phyloP scores from a whole-genome alignment of 2,888 invertebrate species.

The Heliconius erato region DNA sequence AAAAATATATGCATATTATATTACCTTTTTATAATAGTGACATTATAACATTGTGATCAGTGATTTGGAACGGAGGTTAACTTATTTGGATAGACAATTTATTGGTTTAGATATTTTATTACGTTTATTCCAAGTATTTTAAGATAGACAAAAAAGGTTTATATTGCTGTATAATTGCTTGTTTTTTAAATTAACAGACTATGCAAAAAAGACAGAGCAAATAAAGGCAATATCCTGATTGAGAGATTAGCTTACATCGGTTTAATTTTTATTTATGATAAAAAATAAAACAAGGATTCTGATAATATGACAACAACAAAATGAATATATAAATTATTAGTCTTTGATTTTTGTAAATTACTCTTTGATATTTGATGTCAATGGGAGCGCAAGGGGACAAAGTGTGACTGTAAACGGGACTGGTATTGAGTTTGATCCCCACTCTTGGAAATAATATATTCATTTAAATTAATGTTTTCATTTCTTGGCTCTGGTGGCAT shows the following conservation, averaged over 20 bases:
- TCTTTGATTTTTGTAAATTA: no score
- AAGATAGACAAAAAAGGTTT: background rate
- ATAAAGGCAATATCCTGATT: background rate
- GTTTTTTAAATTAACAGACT: background rate
- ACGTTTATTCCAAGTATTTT: background rate
- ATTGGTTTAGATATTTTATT: background rate
- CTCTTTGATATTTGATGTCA: no score
- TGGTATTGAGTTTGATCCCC: no score
- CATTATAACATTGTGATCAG: slow-evolving; percentile 6
- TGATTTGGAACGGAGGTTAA: background rate
- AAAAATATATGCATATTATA: slow-evolving; percentile 3
- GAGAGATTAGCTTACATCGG: background rate
- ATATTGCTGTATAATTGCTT: background rate
- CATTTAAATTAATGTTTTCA: no score
- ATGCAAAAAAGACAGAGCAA: background rate
- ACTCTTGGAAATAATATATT: no score
- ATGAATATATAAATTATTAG: no score
- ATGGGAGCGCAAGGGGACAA: no score
- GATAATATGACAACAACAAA: background rate
- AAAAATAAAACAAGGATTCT: background rate
- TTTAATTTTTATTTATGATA: background rate
- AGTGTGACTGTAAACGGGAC: no score
- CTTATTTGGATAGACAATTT: slow-evolving; percentile 5
- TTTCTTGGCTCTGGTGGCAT: no score
- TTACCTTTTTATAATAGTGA: background rate